Evolutionary conservation across 2,888 invertebrate genomes (phyloP), one percentile per base, ranked within the genome.

Genomic region (Heteromyza rotundicornis): DNA sequence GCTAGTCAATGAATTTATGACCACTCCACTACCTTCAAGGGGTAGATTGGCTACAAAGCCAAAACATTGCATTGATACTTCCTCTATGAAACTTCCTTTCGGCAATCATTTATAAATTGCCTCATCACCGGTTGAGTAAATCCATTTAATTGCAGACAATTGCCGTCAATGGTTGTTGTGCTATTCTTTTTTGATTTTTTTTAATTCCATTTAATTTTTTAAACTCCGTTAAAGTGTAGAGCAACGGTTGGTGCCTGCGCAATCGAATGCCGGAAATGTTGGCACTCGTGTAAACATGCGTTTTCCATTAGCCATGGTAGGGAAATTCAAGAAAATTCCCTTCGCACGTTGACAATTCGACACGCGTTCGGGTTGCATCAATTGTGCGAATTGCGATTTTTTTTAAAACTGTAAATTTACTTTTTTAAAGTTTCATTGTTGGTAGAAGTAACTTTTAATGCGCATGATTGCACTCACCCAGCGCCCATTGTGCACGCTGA

Each of bases 271-370:
- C 70, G 73, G 75, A 74, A 68, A 63, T 76, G 76, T 74, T 74
- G 67, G 70, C 74, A 74, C 76, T 74, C 74, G 66, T 74, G 74
- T 74, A 73, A 75, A 76, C 74, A 74, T 76, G 76, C 74, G 76
- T 72, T 75, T 76, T 74, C 73, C 76, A 74, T 74, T 74, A 74
- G 74, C 70, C 76, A 74, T 72, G 57, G 27, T 57, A 7, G 71
- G 74, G 70, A 73, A 23, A 36, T 19, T 27, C 35, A 50, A 55
- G 64, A 32, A 64, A 63, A 69, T 61, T 62, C 72, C 70, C 70
- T 68, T 17, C 20, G 47, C 3, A 23, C 17, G 19, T 23, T 35
- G 24, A 14, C 24, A 23, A 57, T 57, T 57, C 58, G 58, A 36
- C 52, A 52, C 27, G 12, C 40, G 27, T 44, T 10, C 14, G 16